Percentiles rank a stretch among this genome's conserved stretches.
phyloP scores from a whole-genome alignment of 2,113 vertebrate species.

The Macrotus californicus region DNA sequence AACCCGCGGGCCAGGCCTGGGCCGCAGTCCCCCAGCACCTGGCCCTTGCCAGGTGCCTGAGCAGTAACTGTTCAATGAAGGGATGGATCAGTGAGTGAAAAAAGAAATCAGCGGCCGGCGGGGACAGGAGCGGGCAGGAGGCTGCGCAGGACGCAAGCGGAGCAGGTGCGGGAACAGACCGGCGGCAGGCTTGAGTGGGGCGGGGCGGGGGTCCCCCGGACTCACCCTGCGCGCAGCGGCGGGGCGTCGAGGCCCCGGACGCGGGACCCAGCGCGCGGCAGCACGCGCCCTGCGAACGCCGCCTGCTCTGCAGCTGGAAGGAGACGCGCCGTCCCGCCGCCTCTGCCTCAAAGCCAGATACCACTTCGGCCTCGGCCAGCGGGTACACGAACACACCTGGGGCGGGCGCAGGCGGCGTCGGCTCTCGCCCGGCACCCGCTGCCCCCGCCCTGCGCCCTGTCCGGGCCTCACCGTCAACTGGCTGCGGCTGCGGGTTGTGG shows the following conservation, averaged over 20 bases:
- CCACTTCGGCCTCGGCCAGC: slow-evolving; percentile 91
- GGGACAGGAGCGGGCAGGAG: neutral
- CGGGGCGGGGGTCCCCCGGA: neutral
- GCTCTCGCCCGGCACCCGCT: neutral
- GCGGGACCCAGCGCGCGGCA: slow-evolving; percentile 80
- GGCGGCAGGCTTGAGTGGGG: neutral
- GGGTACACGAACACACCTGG: slow-evolving; percentile 95
- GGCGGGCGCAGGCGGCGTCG: neutral
- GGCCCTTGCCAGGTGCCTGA: neutral
- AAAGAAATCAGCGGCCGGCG: neutral
- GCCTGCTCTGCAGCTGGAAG: slow-evolving; percentile 88
- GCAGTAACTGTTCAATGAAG: neutral
- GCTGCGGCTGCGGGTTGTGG: slow-evolving; percentile 85
- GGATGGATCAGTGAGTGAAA: slow-evolving; percentile 24
- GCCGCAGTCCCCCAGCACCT: neutral
- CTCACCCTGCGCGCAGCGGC: slow-evolving; percentile 83
- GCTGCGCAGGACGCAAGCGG: neutral
- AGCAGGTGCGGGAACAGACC: neutral
- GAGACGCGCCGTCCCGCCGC: slow-evolving; percentile 84
- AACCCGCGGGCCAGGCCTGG: neutral
- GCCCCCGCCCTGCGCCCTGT: neutral
- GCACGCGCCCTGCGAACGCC: slow-evolving; percentile 87
- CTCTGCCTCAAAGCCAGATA: slow-evolving; percentile 89
- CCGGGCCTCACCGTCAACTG: slow-evolving; percentile 88
- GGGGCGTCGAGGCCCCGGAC: slow-evolving; percentile 68